Conservation (phyloP, 2,797 vertebrate genomes). For the Emydoidea blandingii region DNA sequence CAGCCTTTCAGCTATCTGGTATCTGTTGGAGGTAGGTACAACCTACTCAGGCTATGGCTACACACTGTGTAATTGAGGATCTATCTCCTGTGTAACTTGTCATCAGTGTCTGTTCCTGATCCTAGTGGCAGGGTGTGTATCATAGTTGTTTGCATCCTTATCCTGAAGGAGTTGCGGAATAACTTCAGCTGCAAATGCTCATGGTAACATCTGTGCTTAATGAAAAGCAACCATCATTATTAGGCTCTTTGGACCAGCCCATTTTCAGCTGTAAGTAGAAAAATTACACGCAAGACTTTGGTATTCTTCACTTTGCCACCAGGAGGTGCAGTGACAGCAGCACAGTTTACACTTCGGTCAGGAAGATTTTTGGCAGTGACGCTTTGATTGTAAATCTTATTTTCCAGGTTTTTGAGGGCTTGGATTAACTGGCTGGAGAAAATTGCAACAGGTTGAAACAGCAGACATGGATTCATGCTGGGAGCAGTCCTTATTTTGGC, state of each 20-base stretch:
- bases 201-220: slow-evolving; percentile 37
- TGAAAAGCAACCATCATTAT: not conserved
- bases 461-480: not conserved
- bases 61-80: not conserved
- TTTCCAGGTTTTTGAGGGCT: not conserved
- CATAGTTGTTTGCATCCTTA: slow-evolving; percentile 53
- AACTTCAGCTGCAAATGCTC: not conserved
- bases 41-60: not conserved
- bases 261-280: not conserved
- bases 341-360: not conserved
- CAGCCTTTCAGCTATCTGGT: not conserved
- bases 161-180: slow-evolving; percentile 24
- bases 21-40: not conserved
- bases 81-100: not conserved
- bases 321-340: not conserved
- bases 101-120: not conserved
- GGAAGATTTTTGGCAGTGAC: not conserved
- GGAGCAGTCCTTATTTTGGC: not conserved
- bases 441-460: not conserved
- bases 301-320: not conserved
- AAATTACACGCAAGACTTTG: not conserved
- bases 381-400: rapidly evolving
- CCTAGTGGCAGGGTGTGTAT: slow-evolving; percentile 11
- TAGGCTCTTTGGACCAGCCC: slow-evolving; percentile 3
- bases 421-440: not conserved